phyloP scores from a whole-genome alignment of 2,113 vertebrate genomes.

The Cranoglanis bouderius region DNA sequence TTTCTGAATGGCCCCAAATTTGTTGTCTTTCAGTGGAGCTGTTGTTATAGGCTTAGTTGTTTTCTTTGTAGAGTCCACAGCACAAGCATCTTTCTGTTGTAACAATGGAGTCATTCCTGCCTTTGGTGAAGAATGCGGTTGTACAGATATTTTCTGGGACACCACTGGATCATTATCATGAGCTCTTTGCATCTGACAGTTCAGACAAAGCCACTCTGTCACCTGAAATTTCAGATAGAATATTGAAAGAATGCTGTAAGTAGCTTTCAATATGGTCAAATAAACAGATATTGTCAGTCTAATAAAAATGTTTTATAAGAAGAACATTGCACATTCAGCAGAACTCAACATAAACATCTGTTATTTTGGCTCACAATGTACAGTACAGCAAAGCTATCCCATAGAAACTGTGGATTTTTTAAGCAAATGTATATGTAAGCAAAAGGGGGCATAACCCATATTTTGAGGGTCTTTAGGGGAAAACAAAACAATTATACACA shows the following conservation, averaged over 20 bases:
- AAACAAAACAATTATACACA: background rate
- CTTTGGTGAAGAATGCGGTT: slow-evolving; percentile 55
- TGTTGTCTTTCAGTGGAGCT: slow-evolving; percentile 38
- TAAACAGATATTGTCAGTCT: background rate
- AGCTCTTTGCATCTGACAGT: slow-evolving; percentile 95
- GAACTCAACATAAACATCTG: background rate
- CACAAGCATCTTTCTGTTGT: slow-evolving; percentile 57
- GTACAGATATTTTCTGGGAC: slow-evolving; percentile 63
- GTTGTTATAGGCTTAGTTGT: slow-evolving; percentile 54
- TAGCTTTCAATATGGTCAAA: background rate
- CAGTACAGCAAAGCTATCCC: background rate
- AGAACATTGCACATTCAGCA: slow-evolving; percentile 10
- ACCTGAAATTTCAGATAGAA: slow-evolving; percentile 68
- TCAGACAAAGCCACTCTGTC: slow-evolving; percentile 96
- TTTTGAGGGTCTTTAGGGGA: background rate
- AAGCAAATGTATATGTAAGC: background rate
- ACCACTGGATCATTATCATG: slow-evolving; percentile 73
- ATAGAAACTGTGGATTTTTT: background rate
- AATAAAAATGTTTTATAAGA: background rate
- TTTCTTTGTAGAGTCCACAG: slow-evolving; percentile 54
- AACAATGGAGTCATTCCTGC: slow-evolving; percentile 30
- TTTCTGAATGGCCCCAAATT: slow-evolving; percentile 24
- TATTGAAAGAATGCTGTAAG: background rate
- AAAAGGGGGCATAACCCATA: background rate
- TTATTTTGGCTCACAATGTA: background rate